Conservation (phyloP, 53 echinoderm and acorn worm genomes). For the Paracentrotus lividus region DNA sequence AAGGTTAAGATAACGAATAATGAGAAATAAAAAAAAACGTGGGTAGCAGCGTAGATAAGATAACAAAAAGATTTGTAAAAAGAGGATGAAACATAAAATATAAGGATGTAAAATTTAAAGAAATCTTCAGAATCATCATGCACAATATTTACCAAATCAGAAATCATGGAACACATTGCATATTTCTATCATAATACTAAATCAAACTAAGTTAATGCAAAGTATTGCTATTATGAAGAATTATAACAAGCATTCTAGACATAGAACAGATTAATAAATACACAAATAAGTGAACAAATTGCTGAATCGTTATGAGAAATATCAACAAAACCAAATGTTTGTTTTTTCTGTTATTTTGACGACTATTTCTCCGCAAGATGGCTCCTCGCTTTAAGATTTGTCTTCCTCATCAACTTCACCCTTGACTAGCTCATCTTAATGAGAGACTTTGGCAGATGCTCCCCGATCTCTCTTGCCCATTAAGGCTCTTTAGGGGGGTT, state of each 20-base stretch:
- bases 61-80: background rate
- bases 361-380: background rate
- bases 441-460: constrained; percentile 64
- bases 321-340: too few relatives aligned
- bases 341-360: background rate
- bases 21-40: too few relatives aligned
- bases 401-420: constrained; percentile 20
- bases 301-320: too few relatives aligned
- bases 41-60: background rate
- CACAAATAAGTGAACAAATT: too few relatives aligned
- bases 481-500: constrained; percentile 2
- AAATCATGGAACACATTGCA: background rate
- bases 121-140: background rate
- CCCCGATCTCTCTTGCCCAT: background rate
- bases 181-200: background rate
- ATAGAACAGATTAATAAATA: too few relatives aligned
- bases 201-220: background rate
- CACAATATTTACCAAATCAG: background rate
- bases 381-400: constrained; percentile 46
- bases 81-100: too few relatives aligned
- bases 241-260: too few relatives aligned
- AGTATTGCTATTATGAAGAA: too few relatives aligned
- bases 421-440: constrained; percentile 52
- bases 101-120: background rate
- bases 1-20: too few relatives aligned